Evolutionary conservation across 2,113 vertebrate genomes (phyloP).

Genomic region (Apteryx mantelli): DNA sequence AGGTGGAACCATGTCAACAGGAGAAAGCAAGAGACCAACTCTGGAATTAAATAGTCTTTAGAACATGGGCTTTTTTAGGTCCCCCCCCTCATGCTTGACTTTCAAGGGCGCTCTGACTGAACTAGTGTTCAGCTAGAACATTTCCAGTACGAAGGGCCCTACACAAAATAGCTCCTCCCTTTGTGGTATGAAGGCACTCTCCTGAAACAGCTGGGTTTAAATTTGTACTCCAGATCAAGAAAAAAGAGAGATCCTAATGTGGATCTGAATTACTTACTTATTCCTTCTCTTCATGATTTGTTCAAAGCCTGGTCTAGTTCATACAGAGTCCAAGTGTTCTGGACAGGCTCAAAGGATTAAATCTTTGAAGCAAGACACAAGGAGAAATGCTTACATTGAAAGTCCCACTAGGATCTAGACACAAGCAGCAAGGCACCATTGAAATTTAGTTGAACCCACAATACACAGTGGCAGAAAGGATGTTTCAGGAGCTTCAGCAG

Average conservation of each 20-base stretch:
- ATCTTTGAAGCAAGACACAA: neutral
- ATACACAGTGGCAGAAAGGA: neutral
- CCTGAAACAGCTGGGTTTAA: neutral
- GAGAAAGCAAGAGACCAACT: too few species aligned
- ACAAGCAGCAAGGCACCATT: neutral
- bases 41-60: too few species aligned
- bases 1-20: too few species aligned
- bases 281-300: neutral
- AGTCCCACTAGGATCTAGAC: neutral
- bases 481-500: neutral
- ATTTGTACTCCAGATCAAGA: neutral
- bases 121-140: too few species aligned
- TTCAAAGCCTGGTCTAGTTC: neutral
- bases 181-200: neutral
- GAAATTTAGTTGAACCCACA: too few species aligned
- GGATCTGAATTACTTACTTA: neutral
- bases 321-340: neutral
- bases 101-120: too few species aligned
- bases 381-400: neutral
- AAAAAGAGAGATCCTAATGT: neutral
- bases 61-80: too few species aligned
- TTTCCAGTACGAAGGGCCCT: neutral
- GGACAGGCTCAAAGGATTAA: neutral
- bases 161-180: neutral
- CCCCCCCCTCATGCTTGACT: too few species aligned